These are phyloP conservation scores for Pollimyrus isidori DNA, from an alignment of 2,113 vertebrate species.

Conservation along the genomic window DNA sequence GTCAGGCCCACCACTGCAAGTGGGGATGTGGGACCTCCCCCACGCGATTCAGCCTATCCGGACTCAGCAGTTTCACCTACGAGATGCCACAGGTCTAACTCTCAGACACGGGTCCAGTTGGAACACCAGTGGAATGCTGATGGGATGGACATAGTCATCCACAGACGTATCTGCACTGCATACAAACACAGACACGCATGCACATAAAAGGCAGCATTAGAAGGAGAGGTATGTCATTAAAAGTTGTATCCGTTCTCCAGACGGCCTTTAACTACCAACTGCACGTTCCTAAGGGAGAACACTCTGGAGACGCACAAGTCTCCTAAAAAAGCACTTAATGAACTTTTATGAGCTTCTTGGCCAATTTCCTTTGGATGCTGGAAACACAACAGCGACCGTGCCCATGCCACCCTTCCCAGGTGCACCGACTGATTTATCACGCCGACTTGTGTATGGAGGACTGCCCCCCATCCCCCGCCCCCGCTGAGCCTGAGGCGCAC, in stretches of 20 bases:
- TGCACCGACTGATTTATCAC: not conserved
- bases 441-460: not conserved
- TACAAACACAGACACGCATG: not conserved
- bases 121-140: not conserved
- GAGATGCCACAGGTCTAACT: not conserved
- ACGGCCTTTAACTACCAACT: not conserved
- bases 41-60: not conserved
- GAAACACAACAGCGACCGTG: not conserved
- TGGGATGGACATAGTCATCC: not conserved
- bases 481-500: not conserved
- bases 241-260: not conserved
- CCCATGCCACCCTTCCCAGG: not conserved
- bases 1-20: not conserved
- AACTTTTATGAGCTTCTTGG: conserved; percentile 10
- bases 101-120: not conserved
- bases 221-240: not conserved
- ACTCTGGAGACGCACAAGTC: not conserved
- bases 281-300: too few relatives aligned
- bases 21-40: not conserved
- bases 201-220: not conserved
- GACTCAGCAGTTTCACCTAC: not conserved
- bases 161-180: not conserved
- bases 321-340: conserved; percentile 1
- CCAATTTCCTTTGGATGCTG: not conserved
- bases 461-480: not conserved